Percentiles rank a stretch among this genome's conserved stretches.
phyloP scores from a whole-genome alignment of 2,113 vertebrate genomes.

The Micronycteris hirsuta region DNA sequence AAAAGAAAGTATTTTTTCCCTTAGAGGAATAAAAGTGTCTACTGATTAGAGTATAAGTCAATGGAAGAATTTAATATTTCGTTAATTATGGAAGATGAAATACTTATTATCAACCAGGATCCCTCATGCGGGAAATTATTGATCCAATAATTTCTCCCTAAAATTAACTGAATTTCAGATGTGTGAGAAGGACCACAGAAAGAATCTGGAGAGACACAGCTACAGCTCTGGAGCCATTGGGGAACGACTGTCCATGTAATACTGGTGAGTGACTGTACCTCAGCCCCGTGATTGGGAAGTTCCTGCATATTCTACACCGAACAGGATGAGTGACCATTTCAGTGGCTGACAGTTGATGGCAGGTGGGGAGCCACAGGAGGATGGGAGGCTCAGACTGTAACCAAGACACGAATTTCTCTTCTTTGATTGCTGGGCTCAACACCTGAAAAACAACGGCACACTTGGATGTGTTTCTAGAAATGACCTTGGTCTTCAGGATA shows the following conservation, averaged over 20 bases:
- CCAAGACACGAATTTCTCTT: constrained; percentile 87
- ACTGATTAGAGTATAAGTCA: neutral
- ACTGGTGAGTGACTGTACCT: constrained; percentile 73
- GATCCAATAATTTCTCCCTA: neutral
- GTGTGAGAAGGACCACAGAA: neutral
- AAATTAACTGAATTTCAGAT: neutral
- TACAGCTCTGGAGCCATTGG: neutral
- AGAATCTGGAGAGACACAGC: neutral
- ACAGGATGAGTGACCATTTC: constrained; percentile 81
- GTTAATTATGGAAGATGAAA: neutral
- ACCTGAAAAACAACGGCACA: constrained; percentile 71
- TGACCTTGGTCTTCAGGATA: neutral
- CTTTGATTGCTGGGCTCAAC: constrained; percentile 64
- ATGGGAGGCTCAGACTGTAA: constrained; percentile 82
- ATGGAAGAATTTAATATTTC: neutral
- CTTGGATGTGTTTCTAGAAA: neutral
- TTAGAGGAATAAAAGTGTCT: neutral
- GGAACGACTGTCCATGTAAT: neutral
- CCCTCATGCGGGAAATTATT: neutral
- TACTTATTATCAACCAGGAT: neutral
- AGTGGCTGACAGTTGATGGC: constrained; percentile 80
- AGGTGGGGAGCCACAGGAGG: constrained; percentile 86
- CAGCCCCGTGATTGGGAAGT: constrained; percentile 84
- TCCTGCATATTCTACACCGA: constrained; percentile 83
- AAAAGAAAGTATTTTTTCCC: neutral